A percentile compares a stretch with the other conserved stretches of the same genome.
phyloP scores from a whole-genome alignment of 2,797 vertebrate species.

The Threskiornis aethiopicus region DNA sequence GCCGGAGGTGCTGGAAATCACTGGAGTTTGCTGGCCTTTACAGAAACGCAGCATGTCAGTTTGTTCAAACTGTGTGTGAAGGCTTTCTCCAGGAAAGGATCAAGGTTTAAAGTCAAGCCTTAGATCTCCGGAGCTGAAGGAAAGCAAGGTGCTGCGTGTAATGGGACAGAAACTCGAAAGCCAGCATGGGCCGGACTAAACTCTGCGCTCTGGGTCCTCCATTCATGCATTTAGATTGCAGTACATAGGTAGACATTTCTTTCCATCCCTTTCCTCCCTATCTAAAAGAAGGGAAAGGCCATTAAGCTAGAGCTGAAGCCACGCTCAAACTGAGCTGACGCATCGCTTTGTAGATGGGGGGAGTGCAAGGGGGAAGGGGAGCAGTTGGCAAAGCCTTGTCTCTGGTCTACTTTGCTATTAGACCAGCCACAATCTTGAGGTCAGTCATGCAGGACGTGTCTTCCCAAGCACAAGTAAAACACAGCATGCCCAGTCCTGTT shows the following conservation, averaged over 20 bases:
- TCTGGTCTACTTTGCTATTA: not conserved
- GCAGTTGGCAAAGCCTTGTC: not conserved
- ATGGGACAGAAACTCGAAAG: not conserved
- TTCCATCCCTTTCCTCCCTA: not conserved
- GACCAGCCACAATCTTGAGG: not conserved
- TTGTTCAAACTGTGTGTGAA: not conserved
- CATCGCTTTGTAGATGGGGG: not conserved
- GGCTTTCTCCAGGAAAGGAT: not conserved
- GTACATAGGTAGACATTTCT: not conserved
- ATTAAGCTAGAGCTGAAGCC: not conserved
- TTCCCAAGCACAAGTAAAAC: not conserved
- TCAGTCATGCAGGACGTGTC: not conserved
- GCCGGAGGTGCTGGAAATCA: not conserved
- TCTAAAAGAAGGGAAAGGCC: not conserved
- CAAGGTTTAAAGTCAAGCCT: not conserved
- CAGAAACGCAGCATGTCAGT: rapidly evolving
- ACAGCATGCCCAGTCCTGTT: not conserved
- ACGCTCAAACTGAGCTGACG: rapidly evolving
- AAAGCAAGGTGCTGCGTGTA: not conserved
- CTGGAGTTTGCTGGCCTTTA: not conserved
- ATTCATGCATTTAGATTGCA: not conserved
- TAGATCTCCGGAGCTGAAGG: not conserved
- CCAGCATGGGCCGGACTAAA: not conserved
- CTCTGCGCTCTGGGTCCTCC: not conserved
- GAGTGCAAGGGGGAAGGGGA: not conserved